Evolutionary conservation across 2,888 invertebrate genomes (phyloP).

Genomic region (Xanthia icteritia): DNA sequence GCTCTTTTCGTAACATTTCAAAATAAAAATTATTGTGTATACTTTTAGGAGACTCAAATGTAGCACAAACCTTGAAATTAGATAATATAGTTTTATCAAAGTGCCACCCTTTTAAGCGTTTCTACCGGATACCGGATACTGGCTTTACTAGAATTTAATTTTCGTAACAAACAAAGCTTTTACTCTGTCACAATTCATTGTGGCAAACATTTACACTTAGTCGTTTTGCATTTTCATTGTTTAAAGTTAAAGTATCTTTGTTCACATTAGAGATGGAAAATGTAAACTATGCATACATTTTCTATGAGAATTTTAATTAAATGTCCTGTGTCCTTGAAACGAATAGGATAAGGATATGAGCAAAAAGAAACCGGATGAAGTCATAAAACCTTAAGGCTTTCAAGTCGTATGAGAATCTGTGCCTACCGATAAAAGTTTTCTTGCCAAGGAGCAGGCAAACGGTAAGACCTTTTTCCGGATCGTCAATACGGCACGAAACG

Average conservation of each 20-base stretch:
- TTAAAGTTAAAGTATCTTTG: conserved; percentile 73
- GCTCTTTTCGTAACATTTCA: conserved; percentile 69
- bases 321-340: conserved; percentile 13
- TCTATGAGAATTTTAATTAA: conserved; percentile 27
- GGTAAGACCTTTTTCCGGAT: conserved; percentile 80
- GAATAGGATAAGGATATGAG: background rate
- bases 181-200: conserved; percentile 83
- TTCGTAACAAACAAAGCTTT: conserved; percentile 83
- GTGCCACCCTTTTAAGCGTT: conserved; percentile 72
- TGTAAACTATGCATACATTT: conserved; percentile 21
- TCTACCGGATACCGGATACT: conserved; percentile 72
- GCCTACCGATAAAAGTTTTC: conserved; percentile 77
- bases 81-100: conserved; percentile 69
- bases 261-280: conserved; percentile 60
- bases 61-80: conserved; percentile 52
- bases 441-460: conserved; percentile 72
- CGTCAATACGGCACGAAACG: conserved; percentile 82
- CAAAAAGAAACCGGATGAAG: conserved; percentile 64
- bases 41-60: conserved; percentile 50
- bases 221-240: conserved; percentile 77
- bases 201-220: conserved; percentile 77
- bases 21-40: conserved; percentile 68
- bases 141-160: conserved; percentile 80
- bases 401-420: conserved; percentile 76
- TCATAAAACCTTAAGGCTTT: conserved; percentile 72